A percentile compares a stretch with the other conserved stretches of the same genome.
These are phyloP conservation scores for Stenoptilia bipunctidactyla DNA, from an alignment of 2,888 invertebrate species.

Conservation along the genomic window DNA sequence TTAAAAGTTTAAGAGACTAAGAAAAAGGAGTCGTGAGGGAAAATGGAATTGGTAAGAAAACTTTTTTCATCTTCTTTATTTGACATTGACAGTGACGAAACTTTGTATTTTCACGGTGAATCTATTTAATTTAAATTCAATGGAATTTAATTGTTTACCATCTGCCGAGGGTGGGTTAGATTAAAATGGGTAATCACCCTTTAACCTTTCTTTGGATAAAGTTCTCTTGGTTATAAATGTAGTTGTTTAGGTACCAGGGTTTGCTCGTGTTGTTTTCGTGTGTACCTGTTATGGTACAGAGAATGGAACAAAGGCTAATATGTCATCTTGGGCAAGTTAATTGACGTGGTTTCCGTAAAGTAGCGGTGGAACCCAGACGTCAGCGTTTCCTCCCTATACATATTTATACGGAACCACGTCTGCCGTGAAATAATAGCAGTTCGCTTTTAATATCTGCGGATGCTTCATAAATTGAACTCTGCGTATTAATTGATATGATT, in stretches of 20 bases:
- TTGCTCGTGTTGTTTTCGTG: slow-evolving; percentile 17
- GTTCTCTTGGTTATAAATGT: slow-evolving; percentile 11
- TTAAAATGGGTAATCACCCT: slow-evolving; percentile 24
- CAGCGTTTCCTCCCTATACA: slow-evolving; percentile 59
- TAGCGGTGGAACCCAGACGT: slow-evolving; percentile 53
- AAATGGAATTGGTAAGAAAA: slow-evolving; percentile 65
- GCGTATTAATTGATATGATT: background rate
- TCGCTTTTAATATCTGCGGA: slow-evolving; percentile 23
- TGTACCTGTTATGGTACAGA: slow-evolving; percentile 13
- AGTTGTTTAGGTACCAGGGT: slow-evolving; percentile 9
- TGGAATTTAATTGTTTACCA: slow-evolving; percentile 46
- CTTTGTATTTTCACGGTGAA: slow-evolving; percentile 62
- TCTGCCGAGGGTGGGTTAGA: slow-evolving; percentile 50
- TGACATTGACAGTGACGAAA: slow-evolving; percentile 68
- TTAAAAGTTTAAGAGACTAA: slow-evolving; percentile 66
- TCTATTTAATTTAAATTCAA: slow-evolving; percentile 64
- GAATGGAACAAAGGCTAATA: slow-evolving; percentile 62
- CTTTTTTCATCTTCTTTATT: slow-evolving; percentile 71
- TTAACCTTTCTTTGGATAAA: too few relatives aligned
- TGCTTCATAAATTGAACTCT: slow-evolving; percentile 6
- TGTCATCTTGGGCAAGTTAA: slow-evolving; percentile 66
- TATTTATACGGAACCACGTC: slow-evolving; percentile 45
- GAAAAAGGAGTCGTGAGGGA: slow-evolving; percentile 65
- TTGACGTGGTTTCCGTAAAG: slow-evolving; percentile 65
- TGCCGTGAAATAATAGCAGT: slow-evolving; percentile 25